Base-by-base conservation (phyloP, 2,113 vertebrate genomes). In the Pionites leucogaster region DNA sequence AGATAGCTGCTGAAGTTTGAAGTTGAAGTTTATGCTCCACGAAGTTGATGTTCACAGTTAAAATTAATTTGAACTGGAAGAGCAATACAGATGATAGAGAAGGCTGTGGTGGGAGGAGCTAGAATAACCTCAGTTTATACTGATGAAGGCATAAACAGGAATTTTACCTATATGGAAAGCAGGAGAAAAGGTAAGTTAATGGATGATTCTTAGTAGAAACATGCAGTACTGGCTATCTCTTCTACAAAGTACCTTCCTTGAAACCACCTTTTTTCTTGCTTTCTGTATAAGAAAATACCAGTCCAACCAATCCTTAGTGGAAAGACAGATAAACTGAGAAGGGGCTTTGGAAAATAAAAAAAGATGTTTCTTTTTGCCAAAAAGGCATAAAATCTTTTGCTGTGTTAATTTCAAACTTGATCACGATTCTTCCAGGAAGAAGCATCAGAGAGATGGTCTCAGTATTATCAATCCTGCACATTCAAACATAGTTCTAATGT, bases 361-460 rank as follows among this genome's bases (percentile, higher is more conserved):
- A 33, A 22, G 0, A 7, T 24, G 10, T 71, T 63, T 68, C 13
- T 59, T n/a, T 59, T 76, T 39, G 12, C 25, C n/a, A n/a, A 55
- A 74, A 69, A 50, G 24, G 13, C 9, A 64, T 5, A 6, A 69
- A 41, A 8, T n/a, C 4, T 90, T 64, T 82, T 84, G 4, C 41
- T 77, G 19, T 31, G 14, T 59, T 59, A 75, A 46, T 19, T 42
- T 92, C 17, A 19, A 68, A 57, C 15, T 68, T 68, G 29, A 50
- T 46, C 23, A 4, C 0, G 0, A 63, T 4, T 70, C 28, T 63
- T 77, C 24, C 23, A 74, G 46, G 28, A 67, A 53, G 12, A 42
- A 28, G 4, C 13, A 7, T 46, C 3, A 35, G 50, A 42, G 50
- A 76, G 27, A n/a, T 35, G 6, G 6, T 25, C 37, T 74, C 24